Evolutionary conservation across 2,888 invertebrate species (phyloP).

Genomic region (Clistopyga incitator): DNA sequence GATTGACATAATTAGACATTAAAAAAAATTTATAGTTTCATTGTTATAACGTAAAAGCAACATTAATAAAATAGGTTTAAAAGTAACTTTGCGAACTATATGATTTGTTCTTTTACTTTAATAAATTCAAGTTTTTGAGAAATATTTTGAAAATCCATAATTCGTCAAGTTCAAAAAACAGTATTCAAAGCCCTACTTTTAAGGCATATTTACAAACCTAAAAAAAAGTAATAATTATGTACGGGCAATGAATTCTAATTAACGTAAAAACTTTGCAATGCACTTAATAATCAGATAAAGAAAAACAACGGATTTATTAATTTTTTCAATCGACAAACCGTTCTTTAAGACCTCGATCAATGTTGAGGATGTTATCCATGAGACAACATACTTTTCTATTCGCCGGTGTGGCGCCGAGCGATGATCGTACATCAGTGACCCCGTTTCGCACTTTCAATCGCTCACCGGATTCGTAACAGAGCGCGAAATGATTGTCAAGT

Average conservation of each 20-base stretch:
- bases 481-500: conserved; percentile 63
- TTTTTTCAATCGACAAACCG: background rate
- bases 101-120: no score
- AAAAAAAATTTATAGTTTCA: no score
- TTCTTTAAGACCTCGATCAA: conserved; percentile 48
- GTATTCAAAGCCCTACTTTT: no score
- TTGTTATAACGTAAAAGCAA: no score
- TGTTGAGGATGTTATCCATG: conserved; percentile 25
- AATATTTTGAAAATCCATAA: no score
- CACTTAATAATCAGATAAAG: no score
- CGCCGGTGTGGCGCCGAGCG: conserved; percentile 41
- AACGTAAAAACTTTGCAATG: no score
- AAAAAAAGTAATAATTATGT: background rate
- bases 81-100: no score
- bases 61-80: no score
- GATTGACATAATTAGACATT: no score
- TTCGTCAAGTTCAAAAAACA: no score
- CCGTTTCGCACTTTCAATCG: conserved; percentile 64
- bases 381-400: conserved; percentile 46
- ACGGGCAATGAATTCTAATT: background rate
- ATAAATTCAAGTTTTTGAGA: no score
- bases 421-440: conserved; percentile 51
- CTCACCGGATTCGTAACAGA: conserved; percentile 61
- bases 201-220: background rate
- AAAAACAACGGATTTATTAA: background rate